Base-by-base conservation (phyloP, 2,888 invertebrate genomes). In the Pherbina coryleti region DNA sequence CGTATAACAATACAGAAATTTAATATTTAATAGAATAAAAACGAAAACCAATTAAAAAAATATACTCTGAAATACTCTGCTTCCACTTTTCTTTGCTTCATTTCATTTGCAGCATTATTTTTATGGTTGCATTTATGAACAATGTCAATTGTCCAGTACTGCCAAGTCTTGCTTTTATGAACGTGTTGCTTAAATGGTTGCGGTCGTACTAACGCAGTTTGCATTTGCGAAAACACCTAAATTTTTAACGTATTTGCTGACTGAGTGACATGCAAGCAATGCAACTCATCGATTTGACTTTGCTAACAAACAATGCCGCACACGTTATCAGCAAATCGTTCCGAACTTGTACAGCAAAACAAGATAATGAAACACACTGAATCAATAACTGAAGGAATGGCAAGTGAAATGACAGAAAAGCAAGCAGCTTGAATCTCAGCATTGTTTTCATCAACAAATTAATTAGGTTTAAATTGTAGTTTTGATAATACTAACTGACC, bases 261-360 rank as follows among this genome's bases (percentile, higher is more conserved):
- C 3, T 2, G 22, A 64, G 31, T n/a, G 17, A 17, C 55, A 22
- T 22, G 8, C 19, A 19, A 53, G 70, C 19, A 34, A 34, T 66
- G 31, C n/a, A 53, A n/a, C 70, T n/a, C 70, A 53, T 70, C 51
- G 28, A 70, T 70, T 70, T 70, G 31, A 53, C 70, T 70, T 31
- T 22, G 5, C 22, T 4, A 22, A 8, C 17, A 22, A 44, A 22
- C 19, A 19, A 22, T 49, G 25, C 19, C 25, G 22, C 28, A 34
- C 19, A 31, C 31, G 34, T 69, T 49, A 69, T 44, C 67, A 69
- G 28, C 49, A 44, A 49, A 49, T 70, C 70, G 70, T 51, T 51
- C 28, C 28, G 22, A 51, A 53, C 14, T 28, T 51, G 31, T 44
- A 70, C 44, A 22, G 7, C 19, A 19, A 69, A 69, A 69, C 22